Conservation (phyloP, 1,140 invertebrate genomes). For the Megalopta genalis region DNA sequence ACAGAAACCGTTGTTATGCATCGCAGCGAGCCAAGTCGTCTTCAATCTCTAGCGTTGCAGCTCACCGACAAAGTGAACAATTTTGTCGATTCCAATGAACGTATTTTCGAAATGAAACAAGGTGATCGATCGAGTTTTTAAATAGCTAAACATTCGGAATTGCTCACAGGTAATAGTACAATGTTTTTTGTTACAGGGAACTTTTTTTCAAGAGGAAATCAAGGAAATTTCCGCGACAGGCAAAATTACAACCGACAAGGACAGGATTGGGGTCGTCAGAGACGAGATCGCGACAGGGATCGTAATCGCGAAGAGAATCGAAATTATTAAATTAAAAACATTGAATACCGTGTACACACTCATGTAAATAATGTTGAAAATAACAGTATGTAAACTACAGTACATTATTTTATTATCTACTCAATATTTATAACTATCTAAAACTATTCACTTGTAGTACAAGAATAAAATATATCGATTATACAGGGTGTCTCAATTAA, state of each 20-base stretch:
- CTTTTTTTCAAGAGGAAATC: slow-evolving; percentile 81
- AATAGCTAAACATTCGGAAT: no score
- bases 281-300: slow-evolving; percentile 77
- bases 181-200: slow-evolving; percentile 72
- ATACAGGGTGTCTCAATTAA: neutral
- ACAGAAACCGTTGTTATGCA: slow-evolving; percentile 99
- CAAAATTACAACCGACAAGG: slow-evolving; percentile 81
- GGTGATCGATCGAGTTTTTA: slow-evolving; percentile 79
- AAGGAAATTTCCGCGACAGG: slow-evolving; percentile 80
- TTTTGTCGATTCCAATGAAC: slow-evolving; percentile 97
- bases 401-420: slow-evolving; percentile 5
- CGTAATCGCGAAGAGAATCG: slow-evolving; percentile 76
- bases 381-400: slow-evolving; percentile 37
- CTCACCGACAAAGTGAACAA: slow-evolving; percentile 95
- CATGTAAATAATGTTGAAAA: slow-evolving; percentile 45
- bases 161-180: no score
- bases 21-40: slow-evolving; percentile 97
- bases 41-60: slow-evolving; percentile 97
- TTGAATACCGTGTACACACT: slow-evolving; percentile 25
- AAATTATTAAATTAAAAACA: slow-evolving; percentile 68
- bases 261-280: slow-evolving; percentile 79
- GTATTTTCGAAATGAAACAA: slow-evolving; percentile 94
- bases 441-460: slow-evolving; percentile 22
- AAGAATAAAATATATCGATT: slow-evolving; percentile 24
- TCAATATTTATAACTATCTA: slow-evolving; percentile 24